phyloP scores from a whole-genome alignment of 1,140 invertebrate genomes.

The Amyelois transitella region DNA sequence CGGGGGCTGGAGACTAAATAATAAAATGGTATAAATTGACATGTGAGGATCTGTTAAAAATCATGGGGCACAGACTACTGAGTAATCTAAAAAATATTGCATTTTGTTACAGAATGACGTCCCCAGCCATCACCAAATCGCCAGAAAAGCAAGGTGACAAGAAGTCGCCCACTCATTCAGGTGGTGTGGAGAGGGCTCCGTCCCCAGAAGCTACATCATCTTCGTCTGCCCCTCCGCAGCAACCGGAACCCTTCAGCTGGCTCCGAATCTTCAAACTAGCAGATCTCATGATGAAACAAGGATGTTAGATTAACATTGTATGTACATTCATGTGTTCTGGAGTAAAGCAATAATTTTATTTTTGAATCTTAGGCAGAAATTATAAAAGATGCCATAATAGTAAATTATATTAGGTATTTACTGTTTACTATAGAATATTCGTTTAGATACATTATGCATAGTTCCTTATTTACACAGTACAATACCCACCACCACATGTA shows the following conservation, averaged over 20 bases:
- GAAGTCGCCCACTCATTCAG: conserved; percentile 48
- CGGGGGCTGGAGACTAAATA: too few species aligned
- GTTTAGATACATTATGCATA: too few species aligned
- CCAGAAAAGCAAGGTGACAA: conserved; percentile 50
- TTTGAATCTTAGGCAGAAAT: too few species aligned
- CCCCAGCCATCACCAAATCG: conserved; percentile 56
- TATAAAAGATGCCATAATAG: background rate
- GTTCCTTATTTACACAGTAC: too few species aligned
- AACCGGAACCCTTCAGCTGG: conserved; percentile 52
- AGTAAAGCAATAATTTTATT: too few species aligned
- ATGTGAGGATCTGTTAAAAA: too few species aligned
- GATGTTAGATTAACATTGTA: conserved; percentile 54
- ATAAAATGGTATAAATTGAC: too few species aligned
- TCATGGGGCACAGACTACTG: too few species aligned
- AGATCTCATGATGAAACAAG: conserved; percentile 75
- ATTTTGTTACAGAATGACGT: conserved; percentile 58
- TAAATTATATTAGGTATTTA: background rate
- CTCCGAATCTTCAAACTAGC: conserved; percentile 75
- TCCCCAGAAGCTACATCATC: conserved; percentile 15
- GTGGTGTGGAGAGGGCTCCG: conserved; percentile 22
- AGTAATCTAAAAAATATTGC: background rate
- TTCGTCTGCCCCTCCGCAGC: conserved; percentile 17
- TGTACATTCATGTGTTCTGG: too few species aligned
- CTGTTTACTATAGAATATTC: too few species aligned
- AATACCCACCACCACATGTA: too few species aligned